A percentile compares a stretch with the other conserved stretches of the same genome.
Conservation (phyloP, 1,140 invertebrate species). For the Aricia agestis region DNA sequence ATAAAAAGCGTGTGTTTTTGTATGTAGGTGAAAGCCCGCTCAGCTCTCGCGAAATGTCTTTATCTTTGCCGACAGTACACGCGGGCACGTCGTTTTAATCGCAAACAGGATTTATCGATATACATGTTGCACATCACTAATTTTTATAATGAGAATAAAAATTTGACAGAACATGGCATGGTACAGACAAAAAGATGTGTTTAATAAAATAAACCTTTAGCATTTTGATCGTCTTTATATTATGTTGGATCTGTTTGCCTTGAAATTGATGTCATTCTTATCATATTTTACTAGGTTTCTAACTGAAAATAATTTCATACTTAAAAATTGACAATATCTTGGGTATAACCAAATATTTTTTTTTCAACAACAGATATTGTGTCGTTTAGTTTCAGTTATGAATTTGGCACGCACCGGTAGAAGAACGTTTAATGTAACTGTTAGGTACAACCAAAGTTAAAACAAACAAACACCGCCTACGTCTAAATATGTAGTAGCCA, state of each 20-base stretch:
- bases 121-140: constrained; percentile 36
- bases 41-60: constrained; percentile 52
- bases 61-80: constrained; percentile 51
- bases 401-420: neutral
- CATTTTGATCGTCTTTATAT: too few species aligned
- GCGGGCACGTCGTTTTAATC: constrained; percentile 35
- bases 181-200: too few species aligned
- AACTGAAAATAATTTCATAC: too few species aligned
- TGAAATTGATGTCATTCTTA: too few species aligned
- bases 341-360: too few species aligned
- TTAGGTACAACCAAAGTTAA: neutral
- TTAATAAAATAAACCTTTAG: too few species aligned
- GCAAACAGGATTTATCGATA: constrained; percentile 38
- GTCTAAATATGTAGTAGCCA: neutral
- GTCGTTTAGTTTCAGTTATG: neutral
- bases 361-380: neutral
- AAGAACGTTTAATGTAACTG: neutral
- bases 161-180: neutral
- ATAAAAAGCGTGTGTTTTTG: constrained; percentile 47
- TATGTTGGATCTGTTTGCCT: too few species aligned
- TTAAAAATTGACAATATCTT: too few species aligned
- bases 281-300: too few species aligned
- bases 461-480: neutral
- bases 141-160: constrained; percentile 21
- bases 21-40: constrained; percentile 50